These are phyloP conservation scores for Heliconius ismenius DNA, from an alignment of 2,888 invertebrate species.

Conservation along the genomic window DNA sequence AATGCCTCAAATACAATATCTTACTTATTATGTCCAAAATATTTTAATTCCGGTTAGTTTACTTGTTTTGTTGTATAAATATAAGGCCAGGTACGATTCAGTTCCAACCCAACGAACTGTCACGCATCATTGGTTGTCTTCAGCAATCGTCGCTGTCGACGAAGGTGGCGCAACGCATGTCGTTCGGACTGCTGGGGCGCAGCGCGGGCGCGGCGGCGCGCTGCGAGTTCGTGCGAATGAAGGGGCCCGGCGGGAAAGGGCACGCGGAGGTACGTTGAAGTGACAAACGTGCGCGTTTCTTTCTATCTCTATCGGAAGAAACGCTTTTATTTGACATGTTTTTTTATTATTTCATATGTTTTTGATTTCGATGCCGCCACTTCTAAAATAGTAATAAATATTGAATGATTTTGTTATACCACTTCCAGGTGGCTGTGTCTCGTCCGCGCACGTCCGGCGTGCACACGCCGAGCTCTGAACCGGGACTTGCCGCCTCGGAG, in stretches of 20 bases:
- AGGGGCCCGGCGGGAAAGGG: slow-evolving; percentile 95
- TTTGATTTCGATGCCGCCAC: too few relatives aligned
- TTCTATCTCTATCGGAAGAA: too few relatives aligned
- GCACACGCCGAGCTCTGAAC: slow-evolving; percentile 97
- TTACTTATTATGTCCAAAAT: not conserved
- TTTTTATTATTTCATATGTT: too few relatives aligned
- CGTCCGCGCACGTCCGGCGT: slow-evolving; percentile 95
- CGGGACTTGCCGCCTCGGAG: slow-evolving; percentile 91
- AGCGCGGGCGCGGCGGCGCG: slow-evolving; percentile 84
- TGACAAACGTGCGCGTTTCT: too few relatives aligned
- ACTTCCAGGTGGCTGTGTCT: slow-evolving; percentile 91
- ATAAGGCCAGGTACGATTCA: slow-evolving; percentile 4
- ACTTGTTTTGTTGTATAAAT: not conserved
- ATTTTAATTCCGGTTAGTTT: not conserved
- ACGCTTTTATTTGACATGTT: too few relatives aligned
- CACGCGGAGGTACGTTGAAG: slow-evolving; percentile 87
- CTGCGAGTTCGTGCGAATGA: slow-evolving; percentile 99
- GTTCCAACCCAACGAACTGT: not conserved
- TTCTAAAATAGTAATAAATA: not conserved
- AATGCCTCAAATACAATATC: not conserved
- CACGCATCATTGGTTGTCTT: not conserved
- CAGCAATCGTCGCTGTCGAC: slow-evolving; percentile 95
- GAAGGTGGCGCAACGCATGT: slow-evolving; percentile 97
- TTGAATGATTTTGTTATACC: not conserved
- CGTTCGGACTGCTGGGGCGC: slow-evolving; percentile 93